Evolutionary conservation across 1,140 invertebrate species (phyloP), one percentile per base, ranked within the genome.

Genomic region (Trachelipus rathkii): DNA sequence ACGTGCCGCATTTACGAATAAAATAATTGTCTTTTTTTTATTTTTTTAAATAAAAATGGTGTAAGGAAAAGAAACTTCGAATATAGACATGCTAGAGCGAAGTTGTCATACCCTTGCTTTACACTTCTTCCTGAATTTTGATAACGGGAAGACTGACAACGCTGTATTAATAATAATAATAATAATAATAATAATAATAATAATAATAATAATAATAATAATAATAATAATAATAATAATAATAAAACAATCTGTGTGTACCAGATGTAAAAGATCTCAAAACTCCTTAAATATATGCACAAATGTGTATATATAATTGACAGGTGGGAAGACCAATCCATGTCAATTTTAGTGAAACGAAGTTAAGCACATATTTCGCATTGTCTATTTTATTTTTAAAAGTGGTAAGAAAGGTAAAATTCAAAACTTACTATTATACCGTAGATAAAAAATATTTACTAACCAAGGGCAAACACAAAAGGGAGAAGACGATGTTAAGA

Each of bases 161-260:
- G 50, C 50, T 60, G 50, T 19, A 60, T 60, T 60, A 60, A 19
- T 60, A 15, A 60, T 60, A 60, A 15, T 60, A 60, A 60, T 60
- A 60, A 60, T 60, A 60, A 60, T 60, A 60, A 60, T 60, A 60
- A 60, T 60, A 19, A 60, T 60, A 60, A 15, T 60, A 60, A 19
- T 60, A 60, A 15, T 60, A 60, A 60, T 60, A 60, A 60, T 60
- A 60, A 60, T 60, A 60, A 60, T 60, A 19, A 60, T 60, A 15
- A 15, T 15, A 60, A 60, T 60, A 13, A 19, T 60, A 3, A 33
- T 33, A 33, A 33, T 33, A 33, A 33, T 33, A 33, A 33, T 33
- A 33, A 33, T 33, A 33, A 33, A 60, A 19, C 19, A 60, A 60
- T 60, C 19, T 3, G 33, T 6, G 1, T 33, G 33, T 33, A 33